These are phyloP conservation scores for Lethocerus indicus DNA, from an alignment of 1,140 invertebrate species.

Conservation along the genomic window DNA sequence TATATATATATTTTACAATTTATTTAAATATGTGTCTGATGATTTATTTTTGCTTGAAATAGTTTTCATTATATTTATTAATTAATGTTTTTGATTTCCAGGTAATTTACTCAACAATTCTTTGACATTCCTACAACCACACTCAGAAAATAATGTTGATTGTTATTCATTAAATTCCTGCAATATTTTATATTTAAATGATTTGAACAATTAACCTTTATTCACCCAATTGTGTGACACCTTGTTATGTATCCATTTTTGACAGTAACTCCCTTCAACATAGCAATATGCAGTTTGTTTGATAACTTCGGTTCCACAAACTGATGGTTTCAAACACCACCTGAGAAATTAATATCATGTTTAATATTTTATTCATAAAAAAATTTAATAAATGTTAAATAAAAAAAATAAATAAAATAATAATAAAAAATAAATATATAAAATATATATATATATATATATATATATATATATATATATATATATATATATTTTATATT, in stretches of 20 bases:
- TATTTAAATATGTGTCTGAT: no score
- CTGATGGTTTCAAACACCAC: constrained; percentile 49
- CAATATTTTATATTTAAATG: no score
- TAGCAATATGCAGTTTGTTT: constrained; percentile 73
- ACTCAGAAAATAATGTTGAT: no score
- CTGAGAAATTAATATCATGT: constrained; percentile 25
- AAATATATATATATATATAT: neutral
- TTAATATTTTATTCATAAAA: neutral
- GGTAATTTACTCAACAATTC: no score
- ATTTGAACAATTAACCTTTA: no score
- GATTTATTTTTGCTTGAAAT: no score
- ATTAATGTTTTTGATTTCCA: no score
- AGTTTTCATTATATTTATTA: no score
- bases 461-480: neutral
- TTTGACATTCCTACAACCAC: no score
- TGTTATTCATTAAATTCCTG: no score
- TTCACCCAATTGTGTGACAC: no score
- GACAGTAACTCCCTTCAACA: constrained; percentile 56
- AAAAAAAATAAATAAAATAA: constrained; percentile 5
- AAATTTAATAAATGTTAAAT: constrained; percentile 3
- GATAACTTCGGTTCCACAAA: constrained; percentile 57
- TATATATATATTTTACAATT: no score
- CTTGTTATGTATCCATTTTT: constrained; percentile 43
- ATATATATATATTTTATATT: neutral
- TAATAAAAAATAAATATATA: neutral